Conservation (phyloP, 2,888 invertebrate species). For the Ornithoptera alexandrae region DNA sequence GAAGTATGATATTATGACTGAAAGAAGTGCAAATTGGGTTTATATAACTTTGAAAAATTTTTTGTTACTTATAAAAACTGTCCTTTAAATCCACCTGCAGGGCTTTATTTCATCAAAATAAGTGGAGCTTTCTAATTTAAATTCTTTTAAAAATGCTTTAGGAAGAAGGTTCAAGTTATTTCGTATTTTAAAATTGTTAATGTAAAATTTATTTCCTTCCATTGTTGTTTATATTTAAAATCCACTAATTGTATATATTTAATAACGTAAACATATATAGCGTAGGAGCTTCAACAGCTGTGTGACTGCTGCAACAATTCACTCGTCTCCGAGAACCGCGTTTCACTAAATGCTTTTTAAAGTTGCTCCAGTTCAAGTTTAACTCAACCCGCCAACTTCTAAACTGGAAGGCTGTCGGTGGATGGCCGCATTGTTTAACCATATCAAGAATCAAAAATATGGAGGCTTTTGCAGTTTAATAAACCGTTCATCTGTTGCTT, state of each 20-base stretch:
- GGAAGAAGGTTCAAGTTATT: too few species aligned
- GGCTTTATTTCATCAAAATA: too few species aligned
- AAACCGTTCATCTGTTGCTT: background rate
- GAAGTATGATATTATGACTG: too few species aligned
- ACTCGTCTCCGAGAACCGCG: slow-evolving; percentile 17
- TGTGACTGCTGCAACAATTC: slow-evolving; percentile 25
- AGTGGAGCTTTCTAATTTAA: too few species aligned
- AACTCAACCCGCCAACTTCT: slow-evolving; percentile 24
- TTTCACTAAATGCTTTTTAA: slow-evolving; percentile 29
- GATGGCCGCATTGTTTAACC: slow-evolving; percentile 16
- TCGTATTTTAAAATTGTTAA: too few species aligned
- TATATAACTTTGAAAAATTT: too few species aligned
- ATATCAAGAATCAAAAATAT: background rate
- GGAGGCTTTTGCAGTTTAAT: background rate
- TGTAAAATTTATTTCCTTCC: too few species aligned
- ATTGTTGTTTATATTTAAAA: background rate
- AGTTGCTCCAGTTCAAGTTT: slow-evolving; percentile 24
- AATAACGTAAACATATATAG: background rate
- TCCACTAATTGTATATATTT: background rate
- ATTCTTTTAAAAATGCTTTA: too few species aligned
- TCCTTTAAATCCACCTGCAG: too few species aligned
- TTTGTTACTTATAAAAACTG: too few species aligned
- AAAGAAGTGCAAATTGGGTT: too few species aligned
- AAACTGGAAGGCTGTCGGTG: slow-evolving; percentile 8
- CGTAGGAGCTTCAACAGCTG: background rate